Evolutionary conservation across 2,888 invertebrate genomes (phyloP).

Genomic region (Synergus itoensis): DNA sequence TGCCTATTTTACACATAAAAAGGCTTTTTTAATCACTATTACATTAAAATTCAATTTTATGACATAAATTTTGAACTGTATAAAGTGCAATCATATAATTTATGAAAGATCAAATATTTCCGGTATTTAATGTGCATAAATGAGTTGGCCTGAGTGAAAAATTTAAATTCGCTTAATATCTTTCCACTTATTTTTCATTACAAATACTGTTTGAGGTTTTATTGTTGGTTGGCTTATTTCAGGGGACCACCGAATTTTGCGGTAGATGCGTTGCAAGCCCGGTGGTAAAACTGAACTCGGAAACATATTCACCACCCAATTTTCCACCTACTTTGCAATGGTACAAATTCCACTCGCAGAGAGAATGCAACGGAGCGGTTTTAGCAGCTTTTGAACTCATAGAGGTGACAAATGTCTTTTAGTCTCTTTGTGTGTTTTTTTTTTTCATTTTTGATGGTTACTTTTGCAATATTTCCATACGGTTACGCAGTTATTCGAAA

Average conservation of each 20-base stretch:
- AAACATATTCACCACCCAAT: slow-evolving; percentile 70
- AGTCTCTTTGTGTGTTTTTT: background rate
- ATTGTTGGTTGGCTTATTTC: slow-evolving; percentile 43
- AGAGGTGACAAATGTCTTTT: slow-evolving; percentile 70
- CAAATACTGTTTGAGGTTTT: slow-evolving; percentile 14
- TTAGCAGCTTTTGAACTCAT: slow-evolving; percentile 79
- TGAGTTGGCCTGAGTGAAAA: background rate
- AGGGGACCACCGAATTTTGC: slow-evolving; percentile 75
- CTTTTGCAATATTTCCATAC: background rate
- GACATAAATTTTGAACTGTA: too few relatives aligned
- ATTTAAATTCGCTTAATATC: slow-evolving; percentile 2
- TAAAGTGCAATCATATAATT: too few relatives aligned
- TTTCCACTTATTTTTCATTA: background rate
- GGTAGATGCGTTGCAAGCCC: slow-evolving; percentile 77
- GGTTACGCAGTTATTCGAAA: slow-evolving; percentile 6
- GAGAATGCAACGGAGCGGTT: slow-evolving; percentile 74
- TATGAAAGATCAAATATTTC: too few relatives aligned
- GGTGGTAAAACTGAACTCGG: slow-evolving; percentile 74
- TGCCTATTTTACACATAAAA: background rate
- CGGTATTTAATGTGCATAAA: background rate
- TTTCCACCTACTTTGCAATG: slow-evolving; percentile 77
- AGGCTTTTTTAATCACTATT: too few relatives aligned
- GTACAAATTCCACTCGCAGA: slow-evolving; percentile 74
- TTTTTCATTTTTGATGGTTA: background rate
- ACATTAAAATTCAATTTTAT: too few relatives aligned